These are phyloP conservation scores for Drosophila falleni DNA, from an alignment of 2,888 invertebrate species.

Conservation along the genomic window DNA sequence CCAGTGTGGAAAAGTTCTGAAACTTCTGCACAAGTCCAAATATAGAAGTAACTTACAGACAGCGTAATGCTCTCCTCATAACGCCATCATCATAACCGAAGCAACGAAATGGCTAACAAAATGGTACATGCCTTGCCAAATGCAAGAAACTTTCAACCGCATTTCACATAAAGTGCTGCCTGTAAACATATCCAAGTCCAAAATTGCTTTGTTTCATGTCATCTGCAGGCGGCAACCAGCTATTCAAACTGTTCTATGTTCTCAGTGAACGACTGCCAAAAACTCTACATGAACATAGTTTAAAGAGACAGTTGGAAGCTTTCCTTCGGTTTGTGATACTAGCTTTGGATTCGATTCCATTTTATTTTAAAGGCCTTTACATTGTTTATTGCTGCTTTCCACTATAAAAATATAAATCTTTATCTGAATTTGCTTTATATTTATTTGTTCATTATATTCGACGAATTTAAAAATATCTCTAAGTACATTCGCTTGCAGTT, in stretches of 20 bases:
- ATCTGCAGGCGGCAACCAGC: conserved; percentile 47
- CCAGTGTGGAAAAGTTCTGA: conserved; percentile 25
- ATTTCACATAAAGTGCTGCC: conserved; percentile 6
- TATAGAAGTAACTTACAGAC: conserved; percentile 44
- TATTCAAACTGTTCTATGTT: background rate
- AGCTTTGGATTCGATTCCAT: background rate
- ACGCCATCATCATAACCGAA: conserved; percentile 44
- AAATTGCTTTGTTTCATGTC: conserved; percentile 60
- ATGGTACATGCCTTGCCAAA: conserved; percentile 19
- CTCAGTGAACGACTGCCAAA: background rate
- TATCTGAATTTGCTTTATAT: no score
- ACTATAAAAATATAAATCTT: no score
- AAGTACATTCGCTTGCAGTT: no score
- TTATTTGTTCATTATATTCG: no score
- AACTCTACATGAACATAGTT: conserved; percentile 9
- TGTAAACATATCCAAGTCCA: conserved; percentile 38
- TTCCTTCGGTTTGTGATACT: background rate
- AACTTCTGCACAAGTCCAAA: conserved; percentile 19
- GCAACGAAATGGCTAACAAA: conserved; percentile 33
- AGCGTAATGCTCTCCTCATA: conserved; percentile 26
- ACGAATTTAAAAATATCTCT: no score
- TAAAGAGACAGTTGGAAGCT: background rate
- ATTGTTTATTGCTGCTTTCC: no score
- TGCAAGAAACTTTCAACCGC: conserved; percentile 49
- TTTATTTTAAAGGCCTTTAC: no score